These are phyloP conservation scores for Amiota mariae DNA, from an alignment of 2,888 invertebrate species.

Conservation along the genomic window DNA sequence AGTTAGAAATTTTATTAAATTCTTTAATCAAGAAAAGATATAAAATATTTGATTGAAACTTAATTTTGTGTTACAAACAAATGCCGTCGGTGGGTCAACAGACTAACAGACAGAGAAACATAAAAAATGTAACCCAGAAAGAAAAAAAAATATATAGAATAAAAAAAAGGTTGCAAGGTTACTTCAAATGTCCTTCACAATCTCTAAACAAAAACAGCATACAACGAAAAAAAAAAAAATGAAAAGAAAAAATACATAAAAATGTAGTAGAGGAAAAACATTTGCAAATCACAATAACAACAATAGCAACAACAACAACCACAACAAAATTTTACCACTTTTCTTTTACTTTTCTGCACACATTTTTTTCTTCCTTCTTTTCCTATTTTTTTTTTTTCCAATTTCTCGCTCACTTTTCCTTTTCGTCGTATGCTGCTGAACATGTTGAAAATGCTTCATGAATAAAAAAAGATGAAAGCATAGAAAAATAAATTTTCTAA, in stretches of 20 bases:
- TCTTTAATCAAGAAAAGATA: conserved; percentile 21
- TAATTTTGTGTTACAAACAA: conserved; percentile 16
- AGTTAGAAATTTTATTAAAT: neutral
- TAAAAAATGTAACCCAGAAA: conserved; percentile 34
- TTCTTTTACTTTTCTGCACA: conserved; percentile 61
- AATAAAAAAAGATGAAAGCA: conserved; percentile 42
- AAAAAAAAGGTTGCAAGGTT: conserved; percentile 70
- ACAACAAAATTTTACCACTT: conserved; percentile 59
- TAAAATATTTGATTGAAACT: no score
- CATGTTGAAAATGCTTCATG: conserved; percentile 47
- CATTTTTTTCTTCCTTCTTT: conserved; percentile 36
- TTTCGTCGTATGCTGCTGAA: conserved; percentile 38
- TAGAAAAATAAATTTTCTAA: conserved; percentile 62
- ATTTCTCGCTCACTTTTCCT: conserved; percentile 37
- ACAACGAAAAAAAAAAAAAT: conserved; percentile 43
- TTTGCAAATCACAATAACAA: conserved; percentile 40
- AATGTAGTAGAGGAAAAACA: conserved; percentile 57
- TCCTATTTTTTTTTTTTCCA: conserved; percentile 31
- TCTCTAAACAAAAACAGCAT: conserved; percentile 46
- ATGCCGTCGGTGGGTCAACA: conserved; percentile 50
- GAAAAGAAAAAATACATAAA: conserved; percentile 59
- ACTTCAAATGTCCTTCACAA: conserved; percentile 68
- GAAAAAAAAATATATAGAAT: conserved; percentile 33
- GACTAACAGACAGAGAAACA: conserved; percentile 34
- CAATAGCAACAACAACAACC: conserved; percentile 39